Evolutionary conservation across 2,113 vertebrate genomes (phyloP), one percentile per base, ranked within the genome.

Genomic region (Ailurus styani): DNA sequence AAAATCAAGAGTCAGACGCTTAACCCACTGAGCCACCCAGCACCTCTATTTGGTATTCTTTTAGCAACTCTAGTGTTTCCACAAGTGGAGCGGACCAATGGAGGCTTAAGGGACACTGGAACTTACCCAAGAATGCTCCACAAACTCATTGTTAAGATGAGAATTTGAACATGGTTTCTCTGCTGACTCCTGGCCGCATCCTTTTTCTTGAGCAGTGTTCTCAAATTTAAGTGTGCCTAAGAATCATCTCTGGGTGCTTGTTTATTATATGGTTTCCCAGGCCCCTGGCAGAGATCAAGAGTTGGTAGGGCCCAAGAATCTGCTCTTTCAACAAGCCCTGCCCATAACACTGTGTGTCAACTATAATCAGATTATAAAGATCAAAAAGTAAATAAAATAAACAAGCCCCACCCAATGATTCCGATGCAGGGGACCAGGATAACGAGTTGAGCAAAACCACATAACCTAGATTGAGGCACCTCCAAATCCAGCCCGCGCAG

Each of bases 221-320:
- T 60, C 47, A 50, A 27, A 20, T 15, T 42, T 66, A 18, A 34
- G 64, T 15, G 20, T 13, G 21, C 0, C 0, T 34, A 25, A 50
- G 37, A 50, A 37, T 55, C 45, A 23, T 77, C 29, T 50, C 72
- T 2, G 9, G 4, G 50, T 7, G 21, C 37, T 29, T 50, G 27
- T 40, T 45, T 54, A 13, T 40, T 45, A 3, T 1, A 27, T 18
- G 5, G 27, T 73, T 25, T 64, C 68, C 42, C 6, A 17, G 79
- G 13, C 8, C 23, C 10, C 27, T 5, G 4, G 21, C 0, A n/a
- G 6, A 79, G 42, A 34, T 12, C 47, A 29, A 40, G 31, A 84
- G 12, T 23, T 11, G 40, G 40, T 2, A 6, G 12, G 13, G 3
- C 5, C 1, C 7, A 20, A 23, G 23, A 45, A 10, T 62, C 68